phyloP scores from a whole-genome alignment of 2,888 invertebrate species.

The Calliphora vomitoria region DNA sequence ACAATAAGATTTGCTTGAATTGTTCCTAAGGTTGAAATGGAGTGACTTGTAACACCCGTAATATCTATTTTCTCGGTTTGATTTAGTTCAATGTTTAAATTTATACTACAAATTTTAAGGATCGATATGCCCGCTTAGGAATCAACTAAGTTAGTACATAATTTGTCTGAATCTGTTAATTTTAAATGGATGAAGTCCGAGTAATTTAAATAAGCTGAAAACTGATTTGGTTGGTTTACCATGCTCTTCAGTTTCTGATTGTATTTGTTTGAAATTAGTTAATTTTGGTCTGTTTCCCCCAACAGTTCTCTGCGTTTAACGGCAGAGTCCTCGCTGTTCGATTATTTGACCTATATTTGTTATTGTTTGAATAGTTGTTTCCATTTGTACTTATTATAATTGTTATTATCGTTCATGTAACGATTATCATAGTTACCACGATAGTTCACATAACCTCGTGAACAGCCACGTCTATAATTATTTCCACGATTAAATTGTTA shows the following conservation, averaged over 20 bases:
- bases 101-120: not conserved
- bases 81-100: not conserved
- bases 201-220: conserved; percentile 28
- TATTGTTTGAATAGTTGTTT: conserved; percentile 2
- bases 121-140: not conserved
- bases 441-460: conserved; percentile 3
- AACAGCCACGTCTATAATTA: conserved; percentile 3
- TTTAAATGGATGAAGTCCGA: conserved; percentile 15
- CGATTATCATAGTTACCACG: conserved; percentile 12
- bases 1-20: conserved; percentile 4
- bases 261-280: not conserved
- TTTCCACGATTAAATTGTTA: not conserved
- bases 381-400: not conserved
- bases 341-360: conserved; percentile 10
- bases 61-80: not conserved
- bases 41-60: not conserved
- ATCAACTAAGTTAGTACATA: conserved; percentile 16
- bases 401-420: conserved; percentile 6
- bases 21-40: conserved; percentile 3
- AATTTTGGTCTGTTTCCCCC: not conserved
- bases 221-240: not conserved
- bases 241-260: not conserved
- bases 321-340: conserved; percentile 27
- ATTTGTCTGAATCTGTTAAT: not conserved
- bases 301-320: conserved; percentile 33